Base-by-base conservation (phyloP, 1,140 invertebrate genomes). In the Drosophila chauvacae region DNA sequence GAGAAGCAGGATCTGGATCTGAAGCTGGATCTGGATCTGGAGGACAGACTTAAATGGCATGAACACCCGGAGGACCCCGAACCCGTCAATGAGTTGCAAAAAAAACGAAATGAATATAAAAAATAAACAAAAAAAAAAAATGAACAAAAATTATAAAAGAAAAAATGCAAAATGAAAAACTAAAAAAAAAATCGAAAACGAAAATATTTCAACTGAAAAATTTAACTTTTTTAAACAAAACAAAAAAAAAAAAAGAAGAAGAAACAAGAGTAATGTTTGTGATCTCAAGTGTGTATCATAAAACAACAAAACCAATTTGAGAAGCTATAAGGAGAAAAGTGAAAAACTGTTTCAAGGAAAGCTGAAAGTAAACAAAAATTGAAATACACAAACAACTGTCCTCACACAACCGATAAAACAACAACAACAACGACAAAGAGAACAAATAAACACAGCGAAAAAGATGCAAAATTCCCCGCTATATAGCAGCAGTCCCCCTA, bases 241-340 rank as follows among this genome's bases (percentile, higher is more conserved):
- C 75, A 73, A 45, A 64, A 55, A 51, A 82, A 78, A 65, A 70
- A 65, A 60, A 51, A 71, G 62, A 66, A 45, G 23, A 14, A 55
- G 39, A 80, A 60, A 66, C 57, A 85, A 61, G 63, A 75, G 82
- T 69, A 91, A 90, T 90, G 90, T 91, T 92, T 92, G 90, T 91
- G 90, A 91, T 92, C 91, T 92, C 91, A 91, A 91, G 80, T 82
- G 81, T 91, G 81, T 91, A 90, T 91, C 77, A 87, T 82, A 73
- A 91, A 88, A 91, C 82, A 84, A 88, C 16, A 72, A 72, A 72
- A 50, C 73, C 57, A 80, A 72, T 81, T 73, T 80, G 80, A 83
- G 84, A 87, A 87, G 80, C 83, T 87, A 83, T 65, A 51, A 50
- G 39, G 48, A 47, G 48, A 58, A 77, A 50, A 64, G 62, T 28